Percentiles rank a stretch among this genome's conserved stretches.
Conservation (phyloP, 2,113 vertebrate genomes). For the Colistium nudipinnis region DNA sequence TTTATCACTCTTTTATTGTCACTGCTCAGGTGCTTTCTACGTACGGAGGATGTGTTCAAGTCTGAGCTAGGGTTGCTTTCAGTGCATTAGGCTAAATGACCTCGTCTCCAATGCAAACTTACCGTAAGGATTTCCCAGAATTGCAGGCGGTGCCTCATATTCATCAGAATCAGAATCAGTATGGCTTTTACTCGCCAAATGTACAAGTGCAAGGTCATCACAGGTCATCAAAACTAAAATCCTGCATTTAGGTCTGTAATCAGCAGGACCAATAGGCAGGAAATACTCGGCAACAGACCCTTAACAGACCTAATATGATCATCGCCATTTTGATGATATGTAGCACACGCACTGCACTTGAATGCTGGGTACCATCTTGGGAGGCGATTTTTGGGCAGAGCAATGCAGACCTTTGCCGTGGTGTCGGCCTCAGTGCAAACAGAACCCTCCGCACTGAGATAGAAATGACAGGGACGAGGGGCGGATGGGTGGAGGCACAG, state of each 20-base stretch:
- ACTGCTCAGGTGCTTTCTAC: background rate
- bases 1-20: constrained; percentile 2
- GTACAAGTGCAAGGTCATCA: no score
- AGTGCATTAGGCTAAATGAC: constrained; percentile 47
- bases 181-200: no score
- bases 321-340: constrained; percentile 36
- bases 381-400: background rate
- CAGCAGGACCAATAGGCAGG: constrained; percentile 49
- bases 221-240: constrained; percentile 40
- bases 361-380: constrained; percentile 27
- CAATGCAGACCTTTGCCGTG: constrained; percentile 24
- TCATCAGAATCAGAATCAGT: no score
- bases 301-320: constrained; percentile 39
- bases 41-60: background rate
- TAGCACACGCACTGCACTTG: constrained; percentile 18
- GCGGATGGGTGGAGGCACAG: constrained; percentile 25
- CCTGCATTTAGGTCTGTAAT: constrained; percentile 45
- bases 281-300: constrained; percentile 29
- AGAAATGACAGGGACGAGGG: constrained; percentile 51
- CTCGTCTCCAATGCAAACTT: constrained; percentile 44
- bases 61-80: constrained; percentile 23
- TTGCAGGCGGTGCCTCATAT: constrained; percentile 23
- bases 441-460: constrained; percentile 50
- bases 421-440: constrained; percentile 38
- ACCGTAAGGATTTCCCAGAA: constrained; percentile 39